A percentile compares a stretch with the other conserved stretches of the same genome.
These are phyloP conservation scores for Rhamphomyia laevipes DNA, from an alignment of 2,888 invertebrate genomes.

Conservation along the genomic window DNA sequence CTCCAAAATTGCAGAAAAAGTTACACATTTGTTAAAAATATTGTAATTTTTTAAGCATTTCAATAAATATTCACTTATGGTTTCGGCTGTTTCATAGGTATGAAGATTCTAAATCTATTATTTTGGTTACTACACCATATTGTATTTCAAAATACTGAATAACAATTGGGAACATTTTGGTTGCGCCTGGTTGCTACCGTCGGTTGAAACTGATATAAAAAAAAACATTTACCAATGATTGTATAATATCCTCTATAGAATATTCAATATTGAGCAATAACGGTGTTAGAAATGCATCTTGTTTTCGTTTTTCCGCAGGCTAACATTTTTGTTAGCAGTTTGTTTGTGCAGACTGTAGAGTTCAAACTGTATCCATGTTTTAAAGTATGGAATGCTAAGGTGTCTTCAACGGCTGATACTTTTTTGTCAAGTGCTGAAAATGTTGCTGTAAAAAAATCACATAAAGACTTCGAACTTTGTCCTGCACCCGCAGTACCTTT, in stretches of 20 bases:
- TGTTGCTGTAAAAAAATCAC: background rate
- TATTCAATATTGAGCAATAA: background rate
- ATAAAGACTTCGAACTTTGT: background rate
- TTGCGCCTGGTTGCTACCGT: background rate
- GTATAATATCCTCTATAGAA: conserved; percentile 2
- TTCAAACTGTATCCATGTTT: background rate
- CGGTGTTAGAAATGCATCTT: background rate
- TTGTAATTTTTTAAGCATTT: too few relatives aligned
- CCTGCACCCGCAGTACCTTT: background rate
- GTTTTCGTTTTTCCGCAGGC: background rate
- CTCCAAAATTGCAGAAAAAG: too few relatives aligned
- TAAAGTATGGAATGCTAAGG: background rate
- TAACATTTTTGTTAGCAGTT: background rate
- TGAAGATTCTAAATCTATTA: too few relatives aligned
- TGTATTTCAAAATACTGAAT: too few relatives aligned
- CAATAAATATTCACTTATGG: too few relatives aligned
- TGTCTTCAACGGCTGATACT: background rate
- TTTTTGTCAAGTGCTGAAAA: background rate
- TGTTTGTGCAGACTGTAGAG: background rate
- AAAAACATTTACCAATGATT: background rate
- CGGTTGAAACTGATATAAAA: background rate
- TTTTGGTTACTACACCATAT: too few relatives aligned
- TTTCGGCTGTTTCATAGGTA: too few relatives aligned
- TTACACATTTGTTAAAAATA: too few relatives aligned
- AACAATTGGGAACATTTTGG: too few relatives aligned